phyloP scores from a whole-genome alignment of 2,113 vertebrate genomes.

The Ptilonorhynchus violaceus region DNA sequence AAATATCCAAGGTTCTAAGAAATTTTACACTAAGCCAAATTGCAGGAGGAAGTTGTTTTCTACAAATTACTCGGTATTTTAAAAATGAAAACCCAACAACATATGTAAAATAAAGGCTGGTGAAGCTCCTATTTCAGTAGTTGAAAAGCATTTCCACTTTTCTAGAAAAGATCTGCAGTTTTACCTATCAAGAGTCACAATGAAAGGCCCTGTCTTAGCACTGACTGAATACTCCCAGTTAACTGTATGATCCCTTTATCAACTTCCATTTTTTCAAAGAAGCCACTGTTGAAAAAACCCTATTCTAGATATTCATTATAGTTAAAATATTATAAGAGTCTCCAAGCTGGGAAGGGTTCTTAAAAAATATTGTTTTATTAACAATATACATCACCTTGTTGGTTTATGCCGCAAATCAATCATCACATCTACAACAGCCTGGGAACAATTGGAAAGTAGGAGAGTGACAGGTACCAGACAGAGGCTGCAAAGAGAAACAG shows the following conservation, averaged over 20 bases:
- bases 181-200: neutral
- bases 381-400: constrained; percentile 76
- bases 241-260: neutral
- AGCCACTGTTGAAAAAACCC: neutral
- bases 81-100: neutral
- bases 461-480: constrained; percentile 93
- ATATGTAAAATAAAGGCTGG: neutral
- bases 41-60: neutral
- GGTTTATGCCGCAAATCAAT: constrained; percentile 90
- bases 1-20: neutral
- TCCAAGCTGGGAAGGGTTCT: neutral
- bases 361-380: neutral
- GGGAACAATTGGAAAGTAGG: constrained; percentile 90
- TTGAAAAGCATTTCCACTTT: neutral
- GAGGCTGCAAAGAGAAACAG: constrained; percentile 74
- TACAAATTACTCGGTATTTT: neutral
- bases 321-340: neutral
- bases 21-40: neutral
- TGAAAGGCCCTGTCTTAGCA: neutral
- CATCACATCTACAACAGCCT: constrained; percentile 88
- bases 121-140: neutral
- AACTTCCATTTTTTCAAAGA: neutral
- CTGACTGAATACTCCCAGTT: neutral
- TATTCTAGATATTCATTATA: neutral
- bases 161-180: neutral